Conservation (phyloP, 1,140 invertebrate genomes). For the Aphelenchoides fujianensis region DNA sequence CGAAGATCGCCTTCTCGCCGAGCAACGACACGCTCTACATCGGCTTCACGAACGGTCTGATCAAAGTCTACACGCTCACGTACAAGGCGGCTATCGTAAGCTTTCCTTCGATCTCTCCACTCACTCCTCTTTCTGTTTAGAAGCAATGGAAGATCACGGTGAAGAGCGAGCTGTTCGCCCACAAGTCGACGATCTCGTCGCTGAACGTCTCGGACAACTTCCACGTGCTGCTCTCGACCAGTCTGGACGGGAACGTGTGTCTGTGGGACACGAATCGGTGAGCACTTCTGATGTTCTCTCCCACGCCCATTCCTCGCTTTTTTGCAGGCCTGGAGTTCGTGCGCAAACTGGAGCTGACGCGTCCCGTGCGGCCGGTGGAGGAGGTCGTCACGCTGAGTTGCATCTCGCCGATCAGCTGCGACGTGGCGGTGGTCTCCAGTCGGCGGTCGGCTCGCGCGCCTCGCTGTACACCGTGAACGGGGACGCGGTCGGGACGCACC, state of each 20-base stretch:
- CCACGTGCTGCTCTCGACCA: constrained; percentile 46
- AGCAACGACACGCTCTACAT: constrained; percentile 36
- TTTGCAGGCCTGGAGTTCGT: constrained; percentile 28
- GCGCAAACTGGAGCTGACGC: constrained; percentile 28
- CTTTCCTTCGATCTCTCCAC: background rate
- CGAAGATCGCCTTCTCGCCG: constrained; percentile 37
- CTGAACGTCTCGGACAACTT: constrained; percentile 43
- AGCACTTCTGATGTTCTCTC: no score
- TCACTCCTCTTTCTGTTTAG: constrained; percentile 15
- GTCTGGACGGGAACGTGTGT: constrained; percentile 39
- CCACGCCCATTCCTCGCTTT: background rate
- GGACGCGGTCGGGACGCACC: constrained; percentile 38
- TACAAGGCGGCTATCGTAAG: constrained; percentile 24
- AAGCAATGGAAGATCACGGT: constrained; percentile 38
- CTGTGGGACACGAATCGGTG: constrained; percentile 47
- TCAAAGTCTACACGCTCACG: constrained; percentile 38
- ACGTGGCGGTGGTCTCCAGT: constrained; percentile 41
- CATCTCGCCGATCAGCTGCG: constrained; percentile 35
- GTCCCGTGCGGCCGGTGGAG: background rate
- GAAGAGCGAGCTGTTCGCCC: constrained; percentile 39
- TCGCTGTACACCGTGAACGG: constrained; percentile 47
- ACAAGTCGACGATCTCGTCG: constrained; percentile 36
- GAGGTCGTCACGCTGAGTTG: constrained; percentile 48
- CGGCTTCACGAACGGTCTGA: constrained; percentile 47
- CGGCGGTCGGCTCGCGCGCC: constrained; percentile 27